Evolutionary conservation across 2,888 invertebrate genomes (phyloP).

Genomic region (Abrostola triplasia): DNA sequence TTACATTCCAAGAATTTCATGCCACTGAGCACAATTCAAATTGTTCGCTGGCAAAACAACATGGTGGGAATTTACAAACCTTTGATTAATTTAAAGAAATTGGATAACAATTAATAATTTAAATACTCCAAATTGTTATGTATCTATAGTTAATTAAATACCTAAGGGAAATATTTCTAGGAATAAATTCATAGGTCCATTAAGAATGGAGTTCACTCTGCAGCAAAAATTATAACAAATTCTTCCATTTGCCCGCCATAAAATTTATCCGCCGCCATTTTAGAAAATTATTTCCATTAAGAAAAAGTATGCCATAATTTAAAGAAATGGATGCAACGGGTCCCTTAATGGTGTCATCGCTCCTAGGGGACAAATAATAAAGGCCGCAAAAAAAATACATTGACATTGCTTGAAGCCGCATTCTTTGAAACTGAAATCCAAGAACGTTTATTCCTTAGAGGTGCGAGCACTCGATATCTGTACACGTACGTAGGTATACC

Average conservation of each 20-base stretch:
- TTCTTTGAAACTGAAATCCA: slow-evolving; percentile 8
- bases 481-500: slow-evolving; percentile 13
- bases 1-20: slow-evolving; percentile 70
- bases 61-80: slow-evolving; percentile 56
- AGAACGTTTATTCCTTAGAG: slow-evolving; percentile 21
- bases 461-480: slow-evolving; percentile 27
- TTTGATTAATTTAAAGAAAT: slow-evolving; percentile 60
- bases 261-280: slow-evolving; percentile 36
- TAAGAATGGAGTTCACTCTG: slow-evolving; percentile 11
- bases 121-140: slow-evolving; percentile 28
- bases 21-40: slow-evolving; percentile 74
- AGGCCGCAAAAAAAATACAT: slow-evolving; percentile 27
- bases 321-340: slow-evolving; percentile 50
- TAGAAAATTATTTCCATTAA: slow-evolving; percentile 50
- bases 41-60: slow-evolving; percentile 70
- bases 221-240: slow-evolving; percentile 29
- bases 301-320: slow-evolving; percentile 47
- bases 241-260: slow-evolving; percentile 28
- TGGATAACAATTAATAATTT: slow-evolving; percentile 38
- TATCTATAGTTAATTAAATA: slow-evolving; percentile 11
- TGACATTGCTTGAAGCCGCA: slow-evolving; percentile 24
- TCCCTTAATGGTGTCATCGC: slow-evolving; percentile 34
- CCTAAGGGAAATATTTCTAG: slow-evolving; percentile 23
- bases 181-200: slow-evolving; percentile 4
- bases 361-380: slow-evolving; percentile 36